These are phyloP conservation scores for Capitella teleta DNA, from an alignment of 1,140 invertebrate genomes.

Conservation along the genomic window DNA sequence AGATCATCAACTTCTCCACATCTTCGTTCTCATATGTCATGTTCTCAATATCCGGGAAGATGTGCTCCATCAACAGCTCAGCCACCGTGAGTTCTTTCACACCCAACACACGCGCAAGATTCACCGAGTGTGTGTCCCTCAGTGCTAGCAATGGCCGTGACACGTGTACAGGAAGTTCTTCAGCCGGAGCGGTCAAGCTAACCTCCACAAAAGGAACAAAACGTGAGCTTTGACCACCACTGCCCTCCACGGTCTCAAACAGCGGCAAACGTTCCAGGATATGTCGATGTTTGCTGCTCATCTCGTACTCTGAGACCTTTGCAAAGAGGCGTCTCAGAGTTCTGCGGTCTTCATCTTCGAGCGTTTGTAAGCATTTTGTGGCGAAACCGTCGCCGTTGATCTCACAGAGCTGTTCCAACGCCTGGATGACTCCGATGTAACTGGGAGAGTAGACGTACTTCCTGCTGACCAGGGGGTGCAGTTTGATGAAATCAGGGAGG, in stretches of 20 bases:
- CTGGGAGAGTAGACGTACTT: constrained; percentile 8
- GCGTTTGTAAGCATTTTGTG: not conserved
- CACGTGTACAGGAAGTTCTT: constrained; percentile 6
- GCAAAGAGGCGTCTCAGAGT: constrained; percentile 2
- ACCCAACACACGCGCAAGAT: constrained; percentile 2
- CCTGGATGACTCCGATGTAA: constrained; percentile 6
- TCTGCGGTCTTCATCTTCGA: constrained; percentile 3
- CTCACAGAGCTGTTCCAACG: not conserved
- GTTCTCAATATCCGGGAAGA: constrained; percentile 9
- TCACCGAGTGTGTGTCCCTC: not conserved
- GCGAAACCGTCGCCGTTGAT: not conserved
- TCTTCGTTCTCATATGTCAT: constrained; percentile 2
- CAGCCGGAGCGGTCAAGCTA: constrained; percentile 9
- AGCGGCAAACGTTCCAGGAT: constrained; percentile 7
- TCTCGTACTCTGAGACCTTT: constrained; percentile 8
- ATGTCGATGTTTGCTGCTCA: constrained; percentile 4
- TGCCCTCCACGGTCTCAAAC: constrained; percentile 1
- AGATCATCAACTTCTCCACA: constrained; percentile 9
- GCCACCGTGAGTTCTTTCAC: constrained; percentile 2
- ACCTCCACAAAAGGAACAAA: constrained; percentile 8
- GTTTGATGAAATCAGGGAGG: constrained; percentile 10
- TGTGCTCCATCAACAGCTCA: constrained; percentile 8
- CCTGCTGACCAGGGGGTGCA: not conserved
- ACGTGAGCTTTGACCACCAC: not conserved
- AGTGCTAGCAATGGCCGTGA: constrained; percentile 4